These are phyloP conservation scores for Lacerta agilis DNA, from an alignment of 2,797 vertebrate genomes.

Conservation along the genomic window DNA sequence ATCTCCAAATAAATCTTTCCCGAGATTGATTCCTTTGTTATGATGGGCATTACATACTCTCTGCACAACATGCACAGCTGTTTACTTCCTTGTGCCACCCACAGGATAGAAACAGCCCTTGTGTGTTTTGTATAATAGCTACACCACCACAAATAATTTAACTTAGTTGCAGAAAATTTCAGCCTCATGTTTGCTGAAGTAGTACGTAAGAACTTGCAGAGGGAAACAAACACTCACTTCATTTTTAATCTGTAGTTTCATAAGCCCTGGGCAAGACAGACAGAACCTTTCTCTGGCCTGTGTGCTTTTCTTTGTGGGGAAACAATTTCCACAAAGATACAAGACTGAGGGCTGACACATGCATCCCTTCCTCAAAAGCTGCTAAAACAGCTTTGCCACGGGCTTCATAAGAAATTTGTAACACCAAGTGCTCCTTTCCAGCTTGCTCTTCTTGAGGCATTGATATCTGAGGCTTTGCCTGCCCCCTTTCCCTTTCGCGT, in stretches of 20 bases:
- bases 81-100: conserved; percentile 60
- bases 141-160: conserved; percentile 63
- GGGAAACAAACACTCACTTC: conserved; percentile 47
- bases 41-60: conserved; percentile 57
- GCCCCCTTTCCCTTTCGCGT: conserved; percentile 34
- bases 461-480: conserved; percentile 40
- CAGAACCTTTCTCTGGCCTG: conserved; percentile 53
- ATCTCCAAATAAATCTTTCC: conserved; percentile 34
- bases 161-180: conserved; percentile 47
- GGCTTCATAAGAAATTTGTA: conserved; percentile 66
- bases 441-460: conserved; percentile 46
- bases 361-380: conserved; percentile 53
- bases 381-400: conserved; percentile 70
- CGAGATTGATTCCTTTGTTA: conserved; percentile 34
- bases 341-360: conserved; percentile 47
- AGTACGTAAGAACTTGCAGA: conserved; percentile 34
- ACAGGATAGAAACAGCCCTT: conserved; percentile 45
- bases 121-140: conserved; percentile 45
- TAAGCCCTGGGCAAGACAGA: conserved; percentile 52
- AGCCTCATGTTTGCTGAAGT: conserved; percentile 46
- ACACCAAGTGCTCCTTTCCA: conserved; percentile 48
- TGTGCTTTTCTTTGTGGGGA: conserved; percentile 55
- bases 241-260: conserved; percentile 59
- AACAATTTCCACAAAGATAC: conserved; percentile 58
- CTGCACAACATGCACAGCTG: conserved; percentile 57